Conservation (phyloP, 2,113 vertebrate species). For the Egretta garzetta region DNA sequence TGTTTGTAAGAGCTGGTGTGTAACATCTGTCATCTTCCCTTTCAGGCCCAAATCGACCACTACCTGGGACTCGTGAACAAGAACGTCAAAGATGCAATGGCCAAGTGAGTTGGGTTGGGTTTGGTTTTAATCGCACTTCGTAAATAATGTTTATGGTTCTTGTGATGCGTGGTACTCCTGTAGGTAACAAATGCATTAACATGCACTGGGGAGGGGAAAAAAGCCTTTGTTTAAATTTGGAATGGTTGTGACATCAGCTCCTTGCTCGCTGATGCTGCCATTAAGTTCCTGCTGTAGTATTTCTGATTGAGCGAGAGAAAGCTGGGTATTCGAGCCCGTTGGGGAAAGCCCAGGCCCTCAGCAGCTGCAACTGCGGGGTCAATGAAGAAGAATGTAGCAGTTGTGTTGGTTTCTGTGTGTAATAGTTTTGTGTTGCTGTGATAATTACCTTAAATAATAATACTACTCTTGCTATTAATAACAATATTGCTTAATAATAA, state of each 20-base stretch:
- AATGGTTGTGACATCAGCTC: background rate
- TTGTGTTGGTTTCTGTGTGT: background rate
- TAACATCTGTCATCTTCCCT: background rate
- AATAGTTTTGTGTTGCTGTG: background rate
- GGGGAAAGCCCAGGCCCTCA: background rate
- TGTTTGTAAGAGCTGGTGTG: background rate
- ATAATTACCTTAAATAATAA: too few species aligned
- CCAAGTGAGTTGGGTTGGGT: constrained; percentile 83
- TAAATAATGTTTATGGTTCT: background rate
- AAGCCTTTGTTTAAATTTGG: background rate
- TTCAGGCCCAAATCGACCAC: constrained; percentile 92
- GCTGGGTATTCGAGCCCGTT: background rate
- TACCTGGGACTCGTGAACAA: constrained; percentile 88
- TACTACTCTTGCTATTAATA: too few species aligned
- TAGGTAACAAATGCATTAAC: rapidly evolving
- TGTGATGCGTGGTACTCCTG: too few species aligned
- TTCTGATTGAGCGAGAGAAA: background rate
- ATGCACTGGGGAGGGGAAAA: background rate
- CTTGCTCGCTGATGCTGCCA: background rate
- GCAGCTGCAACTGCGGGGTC: rapidly evolving
- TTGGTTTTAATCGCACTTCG: background rate
- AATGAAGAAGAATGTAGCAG: background rate
- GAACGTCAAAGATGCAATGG: constrained; percentile 87
- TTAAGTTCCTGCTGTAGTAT: rapidly evolving
- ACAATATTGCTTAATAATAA: too few species aligned